Evolutionary conservation across 1,140 invertebrate species (phyloP).

Genomic region (Drosophila subpulchrella): DNA sequence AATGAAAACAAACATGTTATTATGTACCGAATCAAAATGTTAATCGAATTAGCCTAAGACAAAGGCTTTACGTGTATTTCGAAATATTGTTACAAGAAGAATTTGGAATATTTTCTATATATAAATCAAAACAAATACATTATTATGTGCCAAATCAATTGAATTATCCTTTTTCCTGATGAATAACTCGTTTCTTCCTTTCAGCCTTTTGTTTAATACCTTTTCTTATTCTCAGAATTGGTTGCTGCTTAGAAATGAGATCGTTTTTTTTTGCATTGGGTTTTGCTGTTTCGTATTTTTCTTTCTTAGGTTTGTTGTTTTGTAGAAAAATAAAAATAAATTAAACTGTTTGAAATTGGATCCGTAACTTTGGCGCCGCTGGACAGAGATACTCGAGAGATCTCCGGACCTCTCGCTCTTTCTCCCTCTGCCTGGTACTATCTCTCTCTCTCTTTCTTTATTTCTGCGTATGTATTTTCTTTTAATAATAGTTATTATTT

Average conservation of each 20-base stretch:
- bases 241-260: conserved; percentile 43
- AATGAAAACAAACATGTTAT: not conserved
- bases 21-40: not conserved
- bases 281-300: conserved; percentile 37
- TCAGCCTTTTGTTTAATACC: conserved; percentile 52
- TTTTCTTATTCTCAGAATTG: conserved; percentile 68
- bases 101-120: conserved; percentile 11
- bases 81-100: not conserved
- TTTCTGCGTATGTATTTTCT: conserved; percentile 7
- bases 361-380: conserved; percentile 70
- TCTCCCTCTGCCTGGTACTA: conserved; percentile 9
- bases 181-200: conserved; percentile 7
- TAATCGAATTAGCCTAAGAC: not conserved
- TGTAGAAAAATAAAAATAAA: conserved; percentile 45
- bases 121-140: conserved; percentile 44
- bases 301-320: conserved; percentile 36
- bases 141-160: conserved; percentile 61
- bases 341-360: conserved; percentile 62
- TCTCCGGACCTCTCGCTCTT: conserved; percentile 28
- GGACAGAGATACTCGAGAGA: conserved; percentile 21
- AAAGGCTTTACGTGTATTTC: not conserved
- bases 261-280: conserved; percentile 9
- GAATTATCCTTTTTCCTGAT: conserved; percentile 27
- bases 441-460: conserved; percentile 30
- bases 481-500: conserved; percentile 12